Evolutionary conservation across 2,888 invertebrate genomes (phyloP), one percentile per base, ranked within the genome.

Genomic region (Cybosia mesomella): DNA sequence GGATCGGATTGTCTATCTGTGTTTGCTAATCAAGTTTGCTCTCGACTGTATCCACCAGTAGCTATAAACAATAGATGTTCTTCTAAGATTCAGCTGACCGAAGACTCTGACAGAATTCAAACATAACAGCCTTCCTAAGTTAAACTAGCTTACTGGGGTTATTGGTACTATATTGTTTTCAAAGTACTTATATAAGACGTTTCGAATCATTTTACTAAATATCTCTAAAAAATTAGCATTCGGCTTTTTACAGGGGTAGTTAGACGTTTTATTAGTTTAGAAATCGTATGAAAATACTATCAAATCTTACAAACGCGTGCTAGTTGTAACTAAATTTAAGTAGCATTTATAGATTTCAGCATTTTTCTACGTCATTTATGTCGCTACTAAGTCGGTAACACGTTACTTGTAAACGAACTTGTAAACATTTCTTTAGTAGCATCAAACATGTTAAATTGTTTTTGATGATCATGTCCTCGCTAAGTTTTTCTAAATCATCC

Each of bases 401-500:
- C 28, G 28, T 28, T 28, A 28, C 28, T 28, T 28, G 28, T 55
- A 24, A 13, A 55, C 15, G 13, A 55, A 55, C 9, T 49, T 55
- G 1, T 24, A 15, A 55, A 15, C 24, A 24, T 22, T 22, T 22
- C 13, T 13, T 13, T 22, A 49, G 49, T 49, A 9, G 49, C 49
- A 49, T 49, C 43, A 43, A 43, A 43, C 18, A 18, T 18, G 43
- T 43, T 43, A 18, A 1, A 43, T 24, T 43, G 18, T n/a, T 24
- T 60, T n/a, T 28, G 11, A 43, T 43, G 84, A 81, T 77, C 55
- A 82, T 83, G 78, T 76, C 75, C 69, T 72, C 72, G 74, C 75
- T 74, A 76, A 73, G 80, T 83, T 78, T 65, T 75, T 65, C 65
- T 74, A 72, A 72, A 75, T 72, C 77, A 79, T 79, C 80, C 69